phyloP scores from a whole-genome alignment of 2,113 vertebrate genomes.

The Mus spicilegus region DNA sequence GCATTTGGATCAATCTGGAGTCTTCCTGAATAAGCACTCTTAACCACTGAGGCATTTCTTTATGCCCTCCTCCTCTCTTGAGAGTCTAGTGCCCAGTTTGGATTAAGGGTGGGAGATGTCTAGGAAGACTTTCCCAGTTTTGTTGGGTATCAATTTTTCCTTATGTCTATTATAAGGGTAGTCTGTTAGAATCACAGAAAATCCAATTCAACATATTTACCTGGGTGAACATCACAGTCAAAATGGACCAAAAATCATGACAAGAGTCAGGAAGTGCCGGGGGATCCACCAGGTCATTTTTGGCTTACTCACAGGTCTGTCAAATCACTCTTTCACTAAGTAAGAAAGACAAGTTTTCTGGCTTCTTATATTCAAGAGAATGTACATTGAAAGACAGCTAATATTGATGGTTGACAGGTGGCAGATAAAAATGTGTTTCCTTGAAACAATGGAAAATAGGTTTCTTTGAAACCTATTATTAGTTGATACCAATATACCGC shows the following conservation, averaged over 20 bases:
- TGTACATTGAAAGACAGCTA: neutral
- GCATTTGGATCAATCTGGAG: neutral
- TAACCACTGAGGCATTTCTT: too few relatives aligned
- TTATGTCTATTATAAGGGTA: too few relatives aligned
- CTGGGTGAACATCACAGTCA: neutral
- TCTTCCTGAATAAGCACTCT: neutral
- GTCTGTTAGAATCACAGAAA: neutral
- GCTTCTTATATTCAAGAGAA: neutral
- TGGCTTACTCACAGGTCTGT: neutral
- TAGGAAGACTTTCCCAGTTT: neutral
- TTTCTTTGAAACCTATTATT: neutral
- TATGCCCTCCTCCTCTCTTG: neutral
- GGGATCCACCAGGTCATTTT: neutral
- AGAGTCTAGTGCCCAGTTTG: neutral
- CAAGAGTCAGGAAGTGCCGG: neutral
- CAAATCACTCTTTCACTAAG: neutral
- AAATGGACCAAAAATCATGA: neutral
- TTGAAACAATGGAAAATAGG: neutral
- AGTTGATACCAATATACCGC: neutral
- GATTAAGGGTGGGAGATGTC: neutral
- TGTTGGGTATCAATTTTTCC: neutral
- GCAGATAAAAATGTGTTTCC: neutral
- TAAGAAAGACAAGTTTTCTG: neutral
- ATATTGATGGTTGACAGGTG: neutral
- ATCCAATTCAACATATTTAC: neutral